Base-by-base conservation (phyloP, 1,140 invertebrate species). In the Neotoxoptera formosana region DNA sequence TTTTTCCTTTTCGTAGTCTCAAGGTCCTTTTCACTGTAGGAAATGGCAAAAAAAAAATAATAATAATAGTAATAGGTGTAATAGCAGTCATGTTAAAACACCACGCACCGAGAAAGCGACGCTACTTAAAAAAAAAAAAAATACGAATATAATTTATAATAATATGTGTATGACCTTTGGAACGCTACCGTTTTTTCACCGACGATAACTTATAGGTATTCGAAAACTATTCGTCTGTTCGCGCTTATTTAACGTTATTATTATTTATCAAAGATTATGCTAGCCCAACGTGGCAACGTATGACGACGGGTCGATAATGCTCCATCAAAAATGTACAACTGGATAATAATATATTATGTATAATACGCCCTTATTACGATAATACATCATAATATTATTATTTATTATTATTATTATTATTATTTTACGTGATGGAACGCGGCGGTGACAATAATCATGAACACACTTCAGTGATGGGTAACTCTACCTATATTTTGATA, bases 71-170 rank as follows among this genome's bases (percentile, higher is more conserved):
- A 53, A 56, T n/a, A 17, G 60, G 60, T 34, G 60, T 76, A 67
- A 67, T 67, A 76, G n/a, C 60, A 67, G 60, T n/a, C 7, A 17
- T 76, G 60, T n/a, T n/a, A 67, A 67, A n/a, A 76, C 30, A 76
- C 60, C 30, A 76, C 60, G 30, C 30, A 30, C 60, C 60, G 30
- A 76, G 17, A 76, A 76, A 76, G 60, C 14, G 60, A 76, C 60
- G 30, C 60, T 34, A n/a, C 60, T 34, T 67, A 67, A 67, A 53
- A 76, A 34, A 11, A 30, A 67, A 67, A n/a, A 56, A 76, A 76
- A 14, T 76, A 76, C n/a, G 60, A 76, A 76, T 76, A 76, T n/a
- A 76, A 76, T 76, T 76, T 76, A n/a, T 76, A n/a, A 76, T 76
- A 76, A 76, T 34, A 76, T 76, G 60, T 76, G n/a, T 76, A 20